phyloP scores from a whole-genome alignment of 2,113 vertebrate species.

The Seriola rivoliana region DNA sequence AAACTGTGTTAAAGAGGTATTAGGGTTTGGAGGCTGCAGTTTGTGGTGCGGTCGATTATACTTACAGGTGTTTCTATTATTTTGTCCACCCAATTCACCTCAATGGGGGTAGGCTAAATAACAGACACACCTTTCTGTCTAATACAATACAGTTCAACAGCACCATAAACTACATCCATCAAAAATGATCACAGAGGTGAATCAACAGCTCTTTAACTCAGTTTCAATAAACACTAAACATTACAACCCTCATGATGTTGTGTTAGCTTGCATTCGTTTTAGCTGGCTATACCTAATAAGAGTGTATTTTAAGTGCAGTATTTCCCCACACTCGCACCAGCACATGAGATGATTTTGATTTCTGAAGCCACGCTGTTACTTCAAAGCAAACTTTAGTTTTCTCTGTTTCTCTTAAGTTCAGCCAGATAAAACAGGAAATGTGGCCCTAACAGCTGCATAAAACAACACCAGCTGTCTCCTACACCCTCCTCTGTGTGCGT shows the following conservation, averaged over 20 bases:
- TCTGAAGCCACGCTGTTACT: background rate
- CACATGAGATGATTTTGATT: background rate
- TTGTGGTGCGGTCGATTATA: background rate
- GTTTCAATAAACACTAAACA: too few relatives aligned
- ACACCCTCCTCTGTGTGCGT: slow-evolving; percentile 23
- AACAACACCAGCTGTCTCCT: slow-evolving; percentile 44
- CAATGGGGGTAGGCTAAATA: background rate
- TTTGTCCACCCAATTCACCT: background rate
- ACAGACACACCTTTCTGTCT: too few relatives aligned
- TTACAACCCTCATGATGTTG: background rate
- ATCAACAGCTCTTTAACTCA: too few relatives aligned
- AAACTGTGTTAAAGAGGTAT: too few relatives aligned
- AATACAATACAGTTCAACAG: too few relatives aligned
- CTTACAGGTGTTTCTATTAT: background rate
- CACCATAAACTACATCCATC: too few relatives aligned
- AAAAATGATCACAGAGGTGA: too few relatives aligned
- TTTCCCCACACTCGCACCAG: background rate
- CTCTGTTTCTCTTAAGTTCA: background rate
- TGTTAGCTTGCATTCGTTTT: background rate
- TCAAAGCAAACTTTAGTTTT: slow-evolving; percentile 12
- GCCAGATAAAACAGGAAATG: slow-evolving; percentile 11
- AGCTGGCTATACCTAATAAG: too few relatives aligned
- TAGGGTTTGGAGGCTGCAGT: too few relatives aligned
- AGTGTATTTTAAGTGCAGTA: background rate
- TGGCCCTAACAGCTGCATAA: slow-evolving; percentile 31